A percentile compares a stretch with the other conserved stretches of the same genome.
These are phyloP conservation scores for Gnathonemus longibarbis DNA, from an alignment of 2,113 vertebrate genomes.

Conservation along the genomic window DNA sequence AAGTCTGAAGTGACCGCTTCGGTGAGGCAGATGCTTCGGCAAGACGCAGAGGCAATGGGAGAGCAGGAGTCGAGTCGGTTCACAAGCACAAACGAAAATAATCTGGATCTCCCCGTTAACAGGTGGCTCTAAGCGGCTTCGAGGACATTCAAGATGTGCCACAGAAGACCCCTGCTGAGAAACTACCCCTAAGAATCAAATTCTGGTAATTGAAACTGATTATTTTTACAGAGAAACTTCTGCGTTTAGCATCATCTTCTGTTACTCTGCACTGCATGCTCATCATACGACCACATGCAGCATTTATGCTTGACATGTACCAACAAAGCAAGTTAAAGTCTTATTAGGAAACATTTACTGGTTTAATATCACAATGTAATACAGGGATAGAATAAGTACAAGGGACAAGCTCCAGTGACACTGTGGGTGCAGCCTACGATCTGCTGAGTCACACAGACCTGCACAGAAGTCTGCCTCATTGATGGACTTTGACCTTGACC, in stretches of 20 bases:
- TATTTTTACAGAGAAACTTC: background rate
- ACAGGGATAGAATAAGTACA: background rate
- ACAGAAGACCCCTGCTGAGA: background rate
- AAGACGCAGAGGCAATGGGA: background rate
- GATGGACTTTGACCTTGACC: background rate
- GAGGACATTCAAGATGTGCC: background rate
- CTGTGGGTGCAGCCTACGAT: background rate
- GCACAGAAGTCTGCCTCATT: background rate
- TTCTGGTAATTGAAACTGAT: background rate
- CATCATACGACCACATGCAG: background rate
- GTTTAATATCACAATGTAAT: background rate
- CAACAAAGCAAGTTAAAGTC: background rate
- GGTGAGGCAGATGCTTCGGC: background rate
- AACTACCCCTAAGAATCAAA: background rate
- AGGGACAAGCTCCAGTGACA: background rate
- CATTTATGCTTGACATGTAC: background rate
- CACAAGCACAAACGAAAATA: background rate
- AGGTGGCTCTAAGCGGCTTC: background rate
- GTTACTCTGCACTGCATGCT: background rate
- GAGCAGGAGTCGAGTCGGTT: background rate
- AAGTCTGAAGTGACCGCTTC: constrained; percentile 11
- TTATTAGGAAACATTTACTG: background rate
- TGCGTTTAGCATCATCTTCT: background rate
- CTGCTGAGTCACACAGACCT: background rate
- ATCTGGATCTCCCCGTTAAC: too few relatives aligned